Percentiles rank a stretch among this genome's conserved stretches.
phyloP scores from a whole-genome alignment of 2,797 vertebrate genomes.

The Anomalospiza imberbis region DNA sequence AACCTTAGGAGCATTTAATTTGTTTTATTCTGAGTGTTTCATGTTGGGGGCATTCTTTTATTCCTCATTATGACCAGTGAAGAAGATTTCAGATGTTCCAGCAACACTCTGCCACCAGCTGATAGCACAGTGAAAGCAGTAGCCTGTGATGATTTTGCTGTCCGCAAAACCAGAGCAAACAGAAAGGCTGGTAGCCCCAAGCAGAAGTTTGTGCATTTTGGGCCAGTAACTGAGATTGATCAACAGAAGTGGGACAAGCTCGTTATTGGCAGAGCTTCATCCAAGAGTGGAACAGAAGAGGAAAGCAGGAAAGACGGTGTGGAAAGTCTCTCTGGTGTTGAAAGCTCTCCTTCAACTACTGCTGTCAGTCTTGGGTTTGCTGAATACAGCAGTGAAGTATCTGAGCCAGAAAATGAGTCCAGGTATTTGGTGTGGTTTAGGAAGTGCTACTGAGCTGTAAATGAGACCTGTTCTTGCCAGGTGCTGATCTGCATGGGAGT shows the following conservation, averaged over 20 bases:
- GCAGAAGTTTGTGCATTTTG: conserved; percentile 90
- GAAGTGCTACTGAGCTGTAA: not conserved
- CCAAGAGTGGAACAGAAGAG: conserved; percentile 33
- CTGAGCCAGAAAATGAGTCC: conserved; percentile 23
- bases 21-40: not conserved
- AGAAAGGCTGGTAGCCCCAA: conserved; percentile 71
- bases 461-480: not conserved
- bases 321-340: not conserved
- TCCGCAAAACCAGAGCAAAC: conserved; percentile 77
- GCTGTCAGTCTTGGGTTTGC: not conserved
- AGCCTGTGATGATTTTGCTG: conserved; percentile 72
- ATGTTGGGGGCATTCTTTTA: conserved; percentile 37
- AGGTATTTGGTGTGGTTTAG: conserved; percentile 68
- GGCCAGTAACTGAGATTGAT: conserved; percentile 92
- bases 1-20: not conserved
- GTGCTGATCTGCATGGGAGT: conserved; percentile 28
- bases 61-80: conserved; percentile 79
- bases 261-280: conserved; percentile 72
- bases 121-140: conserved; percentile 76
- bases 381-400: not conserved
- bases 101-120: conserved; percentile 33
- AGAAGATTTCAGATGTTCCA: conserved; percentile 50
- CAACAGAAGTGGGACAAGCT: conserved; percentile 81
- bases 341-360: not conserved
- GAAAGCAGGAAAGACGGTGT: not conserved